phyloP scores from a whole-genome alignment of 2,113 vertebrate genomes.

The Thamnophis sirtalis region DNA sequence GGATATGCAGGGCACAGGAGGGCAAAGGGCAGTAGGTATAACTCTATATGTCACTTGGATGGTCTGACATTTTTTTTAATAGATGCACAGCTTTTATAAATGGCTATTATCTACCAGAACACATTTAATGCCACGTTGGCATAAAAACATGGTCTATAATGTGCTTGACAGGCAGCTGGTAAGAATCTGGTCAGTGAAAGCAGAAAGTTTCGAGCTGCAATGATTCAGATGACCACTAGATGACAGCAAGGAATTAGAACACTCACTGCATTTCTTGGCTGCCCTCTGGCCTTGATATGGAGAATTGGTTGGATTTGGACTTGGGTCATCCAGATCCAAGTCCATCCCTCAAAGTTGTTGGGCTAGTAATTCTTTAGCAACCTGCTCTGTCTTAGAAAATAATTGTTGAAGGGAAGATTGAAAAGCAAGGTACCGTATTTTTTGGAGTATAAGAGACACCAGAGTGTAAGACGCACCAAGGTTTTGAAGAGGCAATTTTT shows the following conservation, averaged over 20 bases:
- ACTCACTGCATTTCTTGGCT: background rate
- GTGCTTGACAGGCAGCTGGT: conserved; percentile 17
- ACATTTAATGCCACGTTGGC: conserved; percentile 21
- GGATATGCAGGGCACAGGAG: background rate
- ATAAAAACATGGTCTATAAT: conserved; percentile 24
- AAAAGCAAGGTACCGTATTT: background rate
- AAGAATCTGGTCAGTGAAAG: conserved; percentile 11
- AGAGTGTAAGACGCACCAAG: no score
- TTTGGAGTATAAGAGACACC: no score
- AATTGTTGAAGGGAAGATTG: background rate
- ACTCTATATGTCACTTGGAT: conserved; percentile 5
- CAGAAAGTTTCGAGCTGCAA: background rate
- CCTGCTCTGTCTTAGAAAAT: background rate
- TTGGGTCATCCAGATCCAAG: background rate
- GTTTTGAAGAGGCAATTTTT: no score
- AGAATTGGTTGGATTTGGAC: background rate
- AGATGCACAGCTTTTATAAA: conserved; percentile 28
- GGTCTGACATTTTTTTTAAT: conserved; percentile 15
- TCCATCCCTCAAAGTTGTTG: background rate
- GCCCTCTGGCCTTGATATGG: background rate
- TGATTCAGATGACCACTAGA: background rate
- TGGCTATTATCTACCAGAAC: conserved; percentile 5
- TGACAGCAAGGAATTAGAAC: background rate
- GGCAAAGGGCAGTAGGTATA: conserved; percentile 18
- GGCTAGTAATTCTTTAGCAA: background rate